A percentile compares a stretch with the other conserved stretches of the same genome.
These are phyloP conservation scores for Helobdella robusta DNA, from an alignment of 2,888 invertebrate species.

Conservation along the genomic window DNA sequence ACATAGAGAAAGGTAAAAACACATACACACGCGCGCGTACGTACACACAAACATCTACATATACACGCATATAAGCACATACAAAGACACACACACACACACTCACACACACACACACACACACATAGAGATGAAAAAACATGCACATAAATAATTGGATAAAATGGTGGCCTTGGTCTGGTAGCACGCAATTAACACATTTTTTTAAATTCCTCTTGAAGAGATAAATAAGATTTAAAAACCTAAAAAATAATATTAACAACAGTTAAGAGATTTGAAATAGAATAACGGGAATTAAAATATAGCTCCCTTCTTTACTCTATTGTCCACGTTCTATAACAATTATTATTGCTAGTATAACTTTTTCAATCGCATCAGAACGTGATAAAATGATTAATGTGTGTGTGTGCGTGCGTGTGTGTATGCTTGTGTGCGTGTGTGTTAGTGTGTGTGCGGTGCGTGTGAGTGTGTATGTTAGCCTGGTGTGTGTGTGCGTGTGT, in stretches of 20 bases:
- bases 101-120: background rate
- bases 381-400: background rate
- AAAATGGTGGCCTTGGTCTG: too few relatives aligned
- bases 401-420: conserved; percentile 4
- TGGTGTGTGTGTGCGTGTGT: conserved; percentile 4
- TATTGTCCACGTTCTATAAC: too few relatives aligned
- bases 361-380: background rate
- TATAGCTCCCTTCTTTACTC: too few relatives aligned
- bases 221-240: too few relatives aligned
- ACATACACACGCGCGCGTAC: too few relatives aligned
- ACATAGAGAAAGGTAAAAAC: background rate
- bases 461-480: too few relatives aligned
- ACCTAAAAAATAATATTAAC: too few relatives aligned
- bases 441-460: background rate
- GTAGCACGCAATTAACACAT: too few relatives aligned
- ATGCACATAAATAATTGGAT: background rate
- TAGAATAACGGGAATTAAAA: too few relatives aligned
- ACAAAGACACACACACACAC: background rate
- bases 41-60: background rate
- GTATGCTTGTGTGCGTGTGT: conserved; percentile 1
- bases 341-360: too few relatives aligned
- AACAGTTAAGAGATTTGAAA: too few relatives aligned
- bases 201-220: too few relatives aligned
- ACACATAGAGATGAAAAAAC: background rate
- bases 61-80: background rate